Evolutionary conservation across 2,113 vertebrate genomes (phyloP).

Genomic region (Corythaixoides concolor): DNA sequence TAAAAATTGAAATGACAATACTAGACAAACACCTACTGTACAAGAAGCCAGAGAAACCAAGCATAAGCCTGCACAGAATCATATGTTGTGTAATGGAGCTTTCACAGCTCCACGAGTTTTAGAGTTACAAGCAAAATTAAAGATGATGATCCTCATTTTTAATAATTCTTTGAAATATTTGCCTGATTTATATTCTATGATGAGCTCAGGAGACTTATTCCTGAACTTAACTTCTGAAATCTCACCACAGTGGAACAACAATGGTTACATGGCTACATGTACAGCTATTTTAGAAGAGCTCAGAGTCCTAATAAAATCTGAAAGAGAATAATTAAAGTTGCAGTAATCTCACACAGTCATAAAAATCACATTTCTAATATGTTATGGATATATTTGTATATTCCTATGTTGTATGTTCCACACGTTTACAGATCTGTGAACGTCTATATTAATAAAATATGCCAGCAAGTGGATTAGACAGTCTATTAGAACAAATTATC

Average conservation of each 20-base stretch:
- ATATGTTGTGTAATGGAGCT: neutral
- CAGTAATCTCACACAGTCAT: neutral
- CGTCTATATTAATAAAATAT: slow-evolving; percentile 19
- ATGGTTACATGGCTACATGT: neutral
- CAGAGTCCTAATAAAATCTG: neutral
- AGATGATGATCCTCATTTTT: neutral
- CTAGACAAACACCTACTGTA: slow-evolving; percentile 66
- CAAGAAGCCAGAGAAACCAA: slow-evolving; percentile 27
- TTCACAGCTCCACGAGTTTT: neutral
- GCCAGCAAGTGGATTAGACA: neutral
- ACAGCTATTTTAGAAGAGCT: neutral
- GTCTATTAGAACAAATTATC: slow-evolving; percentile 39
- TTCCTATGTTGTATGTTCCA: neutral
- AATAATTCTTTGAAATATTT: neutral
- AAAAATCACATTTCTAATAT: neutral
- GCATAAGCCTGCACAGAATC: slow-evolving; percentile 26
- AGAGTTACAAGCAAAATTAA: slow-evolving; percentile 7
- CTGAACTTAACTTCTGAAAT: neutral
- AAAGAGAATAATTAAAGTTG: neutral
- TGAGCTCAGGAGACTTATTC: neutral
- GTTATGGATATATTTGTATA: neutral
- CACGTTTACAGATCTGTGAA: neutral
- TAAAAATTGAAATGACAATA: slow-evolving; percentile 72
- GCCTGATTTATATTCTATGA: neutral
- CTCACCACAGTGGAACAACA: neutral